Conservation (phyloP, 2,888 invertebrate genomes). For the Lasioglossum morio region DNA sequence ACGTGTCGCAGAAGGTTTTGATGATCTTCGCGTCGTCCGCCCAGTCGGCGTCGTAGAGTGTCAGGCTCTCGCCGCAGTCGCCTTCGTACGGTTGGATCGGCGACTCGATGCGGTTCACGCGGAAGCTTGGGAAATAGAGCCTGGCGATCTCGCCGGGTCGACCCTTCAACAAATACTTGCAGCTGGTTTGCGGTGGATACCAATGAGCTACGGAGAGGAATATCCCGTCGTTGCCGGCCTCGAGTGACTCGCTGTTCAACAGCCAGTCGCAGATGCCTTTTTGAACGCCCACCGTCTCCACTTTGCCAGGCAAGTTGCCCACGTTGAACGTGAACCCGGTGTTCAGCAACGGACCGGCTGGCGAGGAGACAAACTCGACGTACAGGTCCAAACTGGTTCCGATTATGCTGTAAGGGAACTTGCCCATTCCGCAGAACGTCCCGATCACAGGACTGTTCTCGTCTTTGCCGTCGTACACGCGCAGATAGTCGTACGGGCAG, state of each 20-base stretch:
- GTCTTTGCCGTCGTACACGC: conserved; percentile 95
- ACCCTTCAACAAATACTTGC: conserved; percentile 95
- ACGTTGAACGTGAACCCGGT: conserved; percentile 98
- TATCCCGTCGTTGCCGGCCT: conserved; percentile 94
- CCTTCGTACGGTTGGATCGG: conserved; percentile 94
- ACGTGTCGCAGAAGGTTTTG: conserved; percentile 97
- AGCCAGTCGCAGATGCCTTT: conserved; percentile 96
- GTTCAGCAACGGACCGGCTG: conserved; percentile 95
- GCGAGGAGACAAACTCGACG: conserved; percentile 95
- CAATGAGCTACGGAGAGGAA: conserved; percentile 96
- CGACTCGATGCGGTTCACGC: conserved; percentile 95
- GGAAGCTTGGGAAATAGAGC: conserved; percentile 95
- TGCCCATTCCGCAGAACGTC: conserved; percentile 96
- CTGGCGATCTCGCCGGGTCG: conserved; percentile 94
- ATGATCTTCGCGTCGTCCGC: conserved; percentile 96
- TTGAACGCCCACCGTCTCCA: conserved; percentile 94
- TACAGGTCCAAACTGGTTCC: conserved; percentile 95
- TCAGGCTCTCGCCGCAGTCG: conserved; percentile 95
- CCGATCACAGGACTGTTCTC: conserved; percentile 95
- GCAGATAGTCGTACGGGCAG: conserved; percentile 95
- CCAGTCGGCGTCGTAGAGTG: conserved; percentile 94
- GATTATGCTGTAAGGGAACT: conserved; percentile 97
- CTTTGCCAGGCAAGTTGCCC: conserved; percentile 97
- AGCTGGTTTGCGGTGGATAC: conserved; percentile 97
- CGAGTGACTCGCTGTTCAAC: conserved; percentile 92